Evolutionary conservation across 1,140 invertebrate species (phyloP), one percentile per base, ranked within the genome.

Genomic region (Wiebesia pumilae): DNA sequence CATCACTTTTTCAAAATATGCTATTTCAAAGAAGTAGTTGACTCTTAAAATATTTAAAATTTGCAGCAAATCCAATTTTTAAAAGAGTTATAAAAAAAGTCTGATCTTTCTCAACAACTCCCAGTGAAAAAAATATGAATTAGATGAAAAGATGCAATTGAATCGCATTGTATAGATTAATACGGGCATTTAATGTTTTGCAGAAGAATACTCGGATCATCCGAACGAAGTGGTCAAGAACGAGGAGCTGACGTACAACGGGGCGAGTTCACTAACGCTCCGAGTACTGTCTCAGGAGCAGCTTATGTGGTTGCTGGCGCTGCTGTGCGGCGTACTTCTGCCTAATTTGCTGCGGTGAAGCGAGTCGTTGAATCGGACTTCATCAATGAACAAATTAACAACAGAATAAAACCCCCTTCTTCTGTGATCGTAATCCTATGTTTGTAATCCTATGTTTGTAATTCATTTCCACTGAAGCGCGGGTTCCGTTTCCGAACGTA

Each of bases 221-320:
- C 97, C 96, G 80, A 98, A 98, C 93, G 97, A 98, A 93, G 97
- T 98, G 89, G 97, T 98, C 88, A 98, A 98, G 94, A 98, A 97
- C 93, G 97, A 98, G 93, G 97, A 98, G 94, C 93, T 98, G 88
- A 97, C 97, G 40, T 97, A 97, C 90, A 96, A 94, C 89, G 92
- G 91, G 35, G 86, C 82, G 7, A 80, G 62, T 35, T 65, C 85
- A n/a, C 16, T 38, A 19, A 75, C 47, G 24, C 54, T 51, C 38
- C 77, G 88, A 40, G 85, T 83, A 77, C 40, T 58, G 83, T 77
- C 4, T 80, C 88, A 71, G 33, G 35, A 58, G 54, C 86, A 89
- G 81, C 78, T 89, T 69, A 87, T 85, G 84, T 88, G 86, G 82
- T 83, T 86, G 73, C 84, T 90, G 81, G 90, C 90, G 80, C 86